phyloP scores from a whole-genome alignment of 2,888 invertebrate genomes.

The Teleiodes luculella region DNA sequence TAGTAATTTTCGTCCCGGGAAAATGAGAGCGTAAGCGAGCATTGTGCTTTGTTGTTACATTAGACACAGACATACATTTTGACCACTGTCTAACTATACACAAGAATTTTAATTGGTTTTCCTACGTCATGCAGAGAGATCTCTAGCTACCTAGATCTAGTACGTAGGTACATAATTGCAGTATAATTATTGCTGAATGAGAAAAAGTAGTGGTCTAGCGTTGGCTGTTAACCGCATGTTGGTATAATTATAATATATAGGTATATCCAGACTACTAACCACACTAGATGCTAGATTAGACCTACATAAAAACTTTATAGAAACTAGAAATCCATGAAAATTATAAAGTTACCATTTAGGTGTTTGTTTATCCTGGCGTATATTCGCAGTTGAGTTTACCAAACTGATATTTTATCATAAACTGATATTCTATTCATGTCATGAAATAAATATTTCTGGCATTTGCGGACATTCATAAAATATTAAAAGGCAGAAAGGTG shows the following conservation, averaged over 20 bases:
- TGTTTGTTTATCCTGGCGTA: no score
- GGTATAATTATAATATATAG: constrained; percentile 39
- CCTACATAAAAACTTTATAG: no score
- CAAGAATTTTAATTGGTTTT: constrained; percentile 5
- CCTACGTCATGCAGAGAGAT: neutral
- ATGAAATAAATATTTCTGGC: neutral
- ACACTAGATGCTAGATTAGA: neutral
- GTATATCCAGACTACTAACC: no score
- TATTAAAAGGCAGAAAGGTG: constrained; percentile 1
- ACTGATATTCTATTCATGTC: constrained; percentile 1
- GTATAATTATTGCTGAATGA: constrained; percentile 12
- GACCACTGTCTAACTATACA: neutral
- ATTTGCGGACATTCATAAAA: neutral
- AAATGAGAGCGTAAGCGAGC: constrained; percentile 75
- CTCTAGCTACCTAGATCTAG: neutral
- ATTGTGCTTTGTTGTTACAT: constrained; percentile 41
- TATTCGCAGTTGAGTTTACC: no score
- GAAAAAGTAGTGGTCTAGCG: constrained; percentile 19
- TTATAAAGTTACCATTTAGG: no score
- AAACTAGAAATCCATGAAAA: no score
- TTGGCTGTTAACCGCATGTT: constrained; percentile 35
- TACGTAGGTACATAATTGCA: constrained; percentile 7
- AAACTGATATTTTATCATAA: no score
- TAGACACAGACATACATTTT: constrained; percentile 8
- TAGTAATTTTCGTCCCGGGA: constrained; percentile 63